Conservation (phyloP, 2,113 vertebrate genomes). For the Dendropsophus ebraccatus region DNA sequence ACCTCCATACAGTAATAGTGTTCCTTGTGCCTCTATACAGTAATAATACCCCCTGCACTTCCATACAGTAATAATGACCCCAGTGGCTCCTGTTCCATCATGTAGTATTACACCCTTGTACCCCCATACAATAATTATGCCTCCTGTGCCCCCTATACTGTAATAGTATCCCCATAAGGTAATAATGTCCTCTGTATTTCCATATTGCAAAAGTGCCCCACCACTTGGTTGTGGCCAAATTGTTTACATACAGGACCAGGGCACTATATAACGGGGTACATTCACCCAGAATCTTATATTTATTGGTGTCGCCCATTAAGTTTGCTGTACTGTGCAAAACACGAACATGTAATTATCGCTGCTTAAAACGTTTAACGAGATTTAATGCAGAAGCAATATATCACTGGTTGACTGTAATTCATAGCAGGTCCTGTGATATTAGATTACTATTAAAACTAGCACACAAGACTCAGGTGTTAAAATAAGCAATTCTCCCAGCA, state of each 20-base stretch:
- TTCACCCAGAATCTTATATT: background rate
- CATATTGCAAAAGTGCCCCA: too few species aligned
- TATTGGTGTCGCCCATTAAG: background rate
- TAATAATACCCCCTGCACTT: too few species aligned
- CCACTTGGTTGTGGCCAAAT: background rate
- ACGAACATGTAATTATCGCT: background rate
- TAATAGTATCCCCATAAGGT: too few species aligned
- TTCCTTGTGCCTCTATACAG: too few species aligned
- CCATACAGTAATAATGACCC: too few species aligned
- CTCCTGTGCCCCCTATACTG: too few species aligned
- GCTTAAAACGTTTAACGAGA: background rate
- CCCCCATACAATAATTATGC: too few species aligned
- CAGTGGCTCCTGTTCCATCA: too few species aligned
- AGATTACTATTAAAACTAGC: conserved; percentile 15
- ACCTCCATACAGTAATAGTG: too few species aligned
- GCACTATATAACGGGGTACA: too few species aligned
- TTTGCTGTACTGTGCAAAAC: background rate
- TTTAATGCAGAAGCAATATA: background rate
- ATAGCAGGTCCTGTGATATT: background rate
- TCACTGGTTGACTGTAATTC: background rate
- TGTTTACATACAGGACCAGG: background rate
- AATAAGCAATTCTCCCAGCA: conserved; percentile 22
- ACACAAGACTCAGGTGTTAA: conserved; percentile 16
- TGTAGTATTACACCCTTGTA: too few species aligned
- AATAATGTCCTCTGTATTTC: too few species aligned